Evolutionary conservation across 1,140 invertebrate genomes (phyloP), one percentile per base, ranked within the genome.

Genomic region (Pygmarrhopalites habei): DNA sequence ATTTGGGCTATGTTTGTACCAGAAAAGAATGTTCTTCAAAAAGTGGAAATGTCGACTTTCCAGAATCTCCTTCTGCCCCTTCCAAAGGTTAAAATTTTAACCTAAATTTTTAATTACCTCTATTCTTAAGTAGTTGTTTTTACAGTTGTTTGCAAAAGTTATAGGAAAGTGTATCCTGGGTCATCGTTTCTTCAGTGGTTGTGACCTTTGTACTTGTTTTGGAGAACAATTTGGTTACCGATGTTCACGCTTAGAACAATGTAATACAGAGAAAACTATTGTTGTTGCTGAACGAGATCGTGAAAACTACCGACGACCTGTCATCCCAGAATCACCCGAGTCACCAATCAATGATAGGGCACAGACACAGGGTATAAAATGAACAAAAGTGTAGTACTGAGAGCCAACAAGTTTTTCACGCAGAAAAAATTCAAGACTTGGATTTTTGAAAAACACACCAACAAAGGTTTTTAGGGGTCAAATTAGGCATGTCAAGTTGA

Each of bases 181-280:
- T 4, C 51, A 55, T 23, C 14, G 29, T 12, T 55, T 29, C 29
- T 55, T 29, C 51, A 7, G 26, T 15, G 51, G 51, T 12, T 55
- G 51, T 21, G 51, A 55, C 14, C 14, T 55, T 10, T 55, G 51
- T 32, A 55, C 51, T 21, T 55, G 51, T 28, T 55, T 55, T 21
- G 51, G 51, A 5, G 51, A 55, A 55, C 29, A 28, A 12, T 55
- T 55, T 21, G 51, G 51, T 5, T 55, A 55, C 26, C 25, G 51
- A 28, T 55, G 51, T 26, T 7, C 46, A 7, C 14, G 23, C 10
- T 15, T 49, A 21, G 46, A 49, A 21, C 12, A 49, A 15, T 49
- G 46, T 49, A 49, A n/a, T n/a, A n/a, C 12, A 23, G 46, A 49
- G 46, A 12, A 49, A 49, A 23, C 46, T 14, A n/a, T n/a, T n/a